A percentile compares a stretch with the other conserved stretches of the same genome.
Conservation (phyloP, 2,888 invertebrate species). For the Caenorhabditis sp. region DNA sequence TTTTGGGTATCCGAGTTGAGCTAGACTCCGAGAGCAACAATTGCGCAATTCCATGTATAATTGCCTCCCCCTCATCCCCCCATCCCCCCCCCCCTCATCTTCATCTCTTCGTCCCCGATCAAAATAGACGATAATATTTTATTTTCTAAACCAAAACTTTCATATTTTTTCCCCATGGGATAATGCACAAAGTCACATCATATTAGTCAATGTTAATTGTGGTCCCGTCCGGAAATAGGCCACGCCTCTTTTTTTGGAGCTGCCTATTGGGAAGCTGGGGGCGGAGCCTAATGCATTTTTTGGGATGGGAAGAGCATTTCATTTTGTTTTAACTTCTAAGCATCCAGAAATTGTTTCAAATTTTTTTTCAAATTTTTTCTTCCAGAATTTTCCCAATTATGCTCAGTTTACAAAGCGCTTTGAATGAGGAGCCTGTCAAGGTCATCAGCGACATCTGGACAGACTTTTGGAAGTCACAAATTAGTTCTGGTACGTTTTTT, state of each 20-base stretch:
- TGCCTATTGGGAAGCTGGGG: slow-evolving; percentile 19
- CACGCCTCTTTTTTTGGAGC: slow-evolving; percentile 31
- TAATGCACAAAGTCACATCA: slow-evolving; percentile 50
- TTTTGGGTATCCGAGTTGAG: no score
- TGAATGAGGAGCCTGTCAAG: slow-evolving; percentile 9
- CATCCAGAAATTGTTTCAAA: no score
- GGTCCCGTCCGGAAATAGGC: slow-evolving; percentile 8
- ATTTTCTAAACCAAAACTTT: slow-evolving; percentile 40
- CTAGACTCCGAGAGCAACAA: slow-evolving; percentile 9
- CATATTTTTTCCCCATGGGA: slow-evolving; percentile 39
- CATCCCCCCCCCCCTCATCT: no score
- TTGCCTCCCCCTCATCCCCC: background rate
- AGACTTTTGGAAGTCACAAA: slow-evolving; percentile 71
- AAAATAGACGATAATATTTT: no score
- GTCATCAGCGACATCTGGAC: slow-evolving; percentile 67
- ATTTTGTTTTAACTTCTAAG: background rate
- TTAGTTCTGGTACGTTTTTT: slow-evolving; percentile 33
- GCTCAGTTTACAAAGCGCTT: background rate
- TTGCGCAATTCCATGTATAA: background rate
- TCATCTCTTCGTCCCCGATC: background rate
- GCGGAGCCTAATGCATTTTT: slow-evolving; percentile 26
- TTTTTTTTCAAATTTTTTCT: no score
- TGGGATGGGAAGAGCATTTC: background rate
- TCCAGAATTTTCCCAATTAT: background rate
- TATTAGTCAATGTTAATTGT: slow-evolving; percentile 66